Evolutionary conservation across 1,140 invertebrate genomes (phyloP), one percentile per base, ranked within the genome.

Genomic region (Ceratina calcarata): DNA sequence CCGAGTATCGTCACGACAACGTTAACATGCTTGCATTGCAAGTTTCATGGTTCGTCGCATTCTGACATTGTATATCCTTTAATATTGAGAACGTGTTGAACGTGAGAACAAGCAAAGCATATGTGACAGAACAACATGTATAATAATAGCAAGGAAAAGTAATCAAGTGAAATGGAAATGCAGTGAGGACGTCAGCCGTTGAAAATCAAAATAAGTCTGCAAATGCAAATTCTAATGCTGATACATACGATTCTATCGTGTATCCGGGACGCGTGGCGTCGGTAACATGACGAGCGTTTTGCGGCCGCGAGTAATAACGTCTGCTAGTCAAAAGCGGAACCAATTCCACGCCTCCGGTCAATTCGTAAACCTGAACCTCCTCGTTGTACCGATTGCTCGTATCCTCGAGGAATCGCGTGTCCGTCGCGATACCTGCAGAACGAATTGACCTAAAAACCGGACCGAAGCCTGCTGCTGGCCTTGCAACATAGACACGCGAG

Each of bases 291-390:
- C 88, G 89, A 51, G 77, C 85, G 32, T 80, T 80, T 60, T 83
- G 84, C 61, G 87, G 89, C 79, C 88, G 77, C 65, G 90, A 87
- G 75, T 89, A 81, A 82, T 90, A 82, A 71, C 86, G 86, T 78
- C 94, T 92, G 79, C 94, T 92, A 18, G 95, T 95, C 79, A 96
- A 91, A 45, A 96, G 90, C n/a, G 95, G 95, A 45, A 95, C 95
- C 82, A 96, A 91, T 91, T 96, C 95, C 74, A 96, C 93, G 53
- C 95, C 95, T 12, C 95, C 93, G 88, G 93, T 94, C 84, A 95
- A 69, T 80, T 89, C 86, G 84, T 91, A 91, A 53, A 90, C 81
- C 69, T 91, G 87, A 69, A 89, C 61, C 62, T 90, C 84, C 60
- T 91, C 89, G 45, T 90, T 88, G 73, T 86, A 87, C 16, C 73